A percentile compares a stretch with the other conserved stretches of the same genome.
phyloP scores from a whole-genome alignment of 1,140 invertebrate genomes.

The Drosophila bifasciata region DNA sequence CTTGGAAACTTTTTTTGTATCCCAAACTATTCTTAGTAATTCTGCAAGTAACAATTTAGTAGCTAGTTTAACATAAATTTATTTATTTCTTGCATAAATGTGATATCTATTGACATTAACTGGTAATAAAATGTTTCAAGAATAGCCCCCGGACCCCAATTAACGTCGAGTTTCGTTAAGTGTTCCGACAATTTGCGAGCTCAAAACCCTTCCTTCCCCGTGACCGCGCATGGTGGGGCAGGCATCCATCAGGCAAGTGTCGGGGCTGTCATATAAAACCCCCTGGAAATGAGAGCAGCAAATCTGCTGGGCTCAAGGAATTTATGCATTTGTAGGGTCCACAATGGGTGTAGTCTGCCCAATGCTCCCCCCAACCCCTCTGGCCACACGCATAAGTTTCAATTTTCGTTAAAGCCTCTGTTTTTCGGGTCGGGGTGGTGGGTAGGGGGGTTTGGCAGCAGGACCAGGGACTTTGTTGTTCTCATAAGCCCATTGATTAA shows the following conservation, averaged over 20 bases:
- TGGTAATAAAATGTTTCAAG: too few relatives aligned
- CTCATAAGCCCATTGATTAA: conserved; percentile 77
- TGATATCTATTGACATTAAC: too few relatives aligned
- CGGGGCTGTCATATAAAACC: conserved; percentile 38
- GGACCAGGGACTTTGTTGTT: conserved; percentile 31
- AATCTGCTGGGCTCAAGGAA: conserved; percentile 40
- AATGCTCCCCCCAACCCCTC: neutral
- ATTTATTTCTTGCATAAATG: too few relatives aligned
- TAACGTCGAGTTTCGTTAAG: conserved; percentile 62
- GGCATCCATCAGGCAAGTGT: conserved; percentile 39
- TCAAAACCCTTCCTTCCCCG: conserved; percentile 4
- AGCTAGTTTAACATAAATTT: too few relatives aligned
- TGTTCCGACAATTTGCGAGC: conserved; percentile 62
- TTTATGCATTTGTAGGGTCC: conserved; percentile 42
- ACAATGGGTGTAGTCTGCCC: neutral
- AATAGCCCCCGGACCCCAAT: conserved; percentile 21
- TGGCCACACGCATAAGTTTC: conserved; percentile 51
- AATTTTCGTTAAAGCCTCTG: conserved; percentile 56
- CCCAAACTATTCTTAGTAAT: too few relatives aligned
- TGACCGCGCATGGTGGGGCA: conserved; percentile 3
- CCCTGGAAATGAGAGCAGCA: conserved; percentile 29
- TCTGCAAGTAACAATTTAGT: too few relatives aligned
- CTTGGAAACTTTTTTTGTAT: too few relatives aligned
- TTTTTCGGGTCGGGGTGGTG: neutral
- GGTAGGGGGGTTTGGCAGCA: neutral